Evolutionary conservation across 2,888 invertebrate species (phyloP).

Genomic region (Aethes cnicana): DNA sequence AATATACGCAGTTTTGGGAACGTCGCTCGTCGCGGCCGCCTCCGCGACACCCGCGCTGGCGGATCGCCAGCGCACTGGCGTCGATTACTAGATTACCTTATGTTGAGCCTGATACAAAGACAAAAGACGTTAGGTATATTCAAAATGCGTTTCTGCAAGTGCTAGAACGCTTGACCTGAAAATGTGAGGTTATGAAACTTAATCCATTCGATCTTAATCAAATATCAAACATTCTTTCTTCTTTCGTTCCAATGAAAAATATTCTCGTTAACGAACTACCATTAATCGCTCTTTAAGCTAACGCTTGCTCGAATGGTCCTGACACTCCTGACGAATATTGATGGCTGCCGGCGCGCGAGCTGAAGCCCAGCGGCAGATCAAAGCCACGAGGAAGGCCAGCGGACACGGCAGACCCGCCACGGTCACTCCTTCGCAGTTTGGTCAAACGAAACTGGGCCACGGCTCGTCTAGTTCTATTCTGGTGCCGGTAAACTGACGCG

Average conservation of each 20-base stretch:
- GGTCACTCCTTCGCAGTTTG: constrained; percentile 55
- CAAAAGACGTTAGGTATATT: constrained; percentile 19
- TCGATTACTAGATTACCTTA: constrained; percentile 67
- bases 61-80: constrained; percentile 66
- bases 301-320: constrained; percentile 39
- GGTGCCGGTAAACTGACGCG: constrained; percentile 57
- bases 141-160: constrained; percentile 4
- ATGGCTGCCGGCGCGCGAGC: constrained; percentile 40
- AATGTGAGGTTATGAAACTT: not conserved
- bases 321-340: constrained; percentile 45
- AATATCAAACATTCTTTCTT: not conserved
- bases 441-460: constrained; percentile 64
- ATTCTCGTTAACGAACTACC: constrained; percentile 38
- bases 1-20: constrained; percentile 83
- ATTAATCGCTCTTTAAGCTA: constrained; percentile 49
- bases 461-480: constrained; percentile 67
- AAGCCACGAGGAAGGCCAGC: constrained; percentile 52
- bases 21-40: constrained; percentile 67
- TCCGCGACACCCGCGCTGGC: constrained; percentile 73
- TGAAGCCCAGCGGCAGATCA: constrained; percentile 61
- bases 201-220: not conserved
- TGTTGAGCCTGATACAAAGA: constrained; percentile 52
- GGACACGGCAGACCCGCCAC: constrained; percentile 52
- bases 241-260: not conserved
- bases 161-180: constrained; percentile 17